phyloP scores from a whole-genome alignment of 2,888 invertebrate genomes.

The Lasioglossum malachurum region DNA sequence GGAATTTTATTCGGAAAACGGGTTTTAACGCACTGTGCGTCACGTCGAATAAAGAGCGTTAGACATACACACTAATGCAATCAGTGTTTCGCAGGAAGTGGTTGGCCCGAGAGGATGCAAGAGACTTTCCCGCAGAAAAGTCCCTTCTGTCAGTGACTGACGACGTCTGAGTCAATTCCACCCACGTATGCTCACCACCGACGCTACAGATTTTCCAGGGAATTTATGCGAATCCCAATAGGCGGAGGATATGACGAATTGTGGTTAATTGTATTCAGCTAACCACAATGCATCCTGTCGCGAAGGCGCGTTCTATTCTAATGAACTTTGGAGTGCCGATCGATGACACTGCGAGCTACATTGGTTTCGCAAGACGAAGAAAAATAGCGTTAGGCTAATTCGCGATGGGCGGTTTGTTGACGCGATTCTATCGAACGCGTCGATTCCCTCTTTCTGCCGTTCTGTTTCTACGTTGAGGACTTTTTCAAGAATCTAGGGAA shows the following conservation, averaged over 20 bases:
- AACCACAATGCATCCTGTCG: conserved; percentile 65
- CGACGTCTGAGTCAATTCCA: conserved; percentile 65
- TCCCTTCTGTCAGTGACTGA: conserved; percentile 33
- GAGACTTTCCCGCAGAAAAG: conserved; percentile 49
- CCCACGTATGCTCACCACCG: conserved; percentile 2
- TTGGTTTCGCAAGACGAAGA: neutral
- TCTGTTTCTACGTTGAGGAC: neutral
- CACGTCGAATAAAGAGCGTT: neutral
- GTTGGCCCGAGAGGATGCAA: conserved; percentile 32
- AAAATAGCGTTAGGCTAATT: neutral
- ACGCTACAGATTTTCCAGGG: conserved; percentile 50
- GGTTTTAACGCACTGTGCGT: neutral
- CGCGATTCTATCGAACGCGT: neutral
- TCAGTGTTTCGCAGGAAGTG: conserved; percentile 51
- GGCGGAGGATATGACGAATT: conserved; percentile 70
- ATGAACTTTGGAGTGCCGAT: conserved; percentile 2
- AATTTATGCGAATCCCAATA: conserved; percentile 40
- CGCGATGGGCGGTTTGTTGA: neutral
- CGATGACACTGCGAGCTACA: neutral
- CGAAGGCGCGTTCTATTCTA: conserved; percentile 16
- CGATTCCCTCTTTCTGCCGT: neutral
- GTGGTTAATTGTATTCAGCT: conserved; percentile 58
- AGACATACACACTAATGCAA: neutral
- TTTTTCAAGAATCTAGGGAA: neutral
- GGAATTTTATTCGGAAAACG: neutral